Evolutionary conservation across 2,888 invertebrate species (phyloP).

Genomic region (Agrochola litura): DNA sequence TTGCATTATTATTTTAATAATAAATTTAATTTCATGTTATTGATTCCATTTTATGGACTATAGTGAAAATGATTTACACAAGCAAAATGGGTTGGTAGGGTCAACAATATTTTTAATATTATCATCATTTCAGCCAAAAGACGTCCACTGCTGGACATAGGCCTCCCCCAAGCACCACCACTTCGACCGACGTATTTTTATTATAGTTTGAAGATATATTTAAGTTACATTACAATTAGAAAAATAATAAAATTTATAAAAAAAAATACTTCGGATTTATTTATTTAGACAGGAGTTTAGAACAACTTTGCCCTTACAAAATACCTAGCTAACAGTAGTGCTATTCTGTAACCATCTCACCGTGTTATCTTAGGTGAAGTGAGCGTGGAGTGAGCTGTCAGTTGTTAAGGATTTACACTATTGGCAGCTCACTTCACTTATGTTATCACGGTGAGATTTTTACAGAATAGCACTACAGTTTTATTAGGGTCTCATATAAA

Average conservation of each 20-base stretch:
- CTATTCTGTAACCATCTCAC: too few species aligned
- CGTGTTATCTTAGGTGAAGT: too few species aligned
- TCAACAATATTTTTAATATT: background rate
- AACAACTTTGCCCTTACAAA: background rate
- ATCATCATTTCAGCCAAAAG: too few species aligned
- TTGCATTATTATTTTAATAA: background rate
- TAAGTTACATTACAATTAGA: background rate
- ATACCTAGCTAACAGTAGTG: background rate
- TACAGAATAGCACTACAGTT: too few species aligned
- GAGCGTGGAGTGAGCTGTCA: too few species aligned
- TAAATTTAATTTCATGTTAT: constrained; percentile 2
- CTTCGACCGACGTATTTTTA: too few species aligned
- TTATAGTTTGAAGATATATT: background rate
- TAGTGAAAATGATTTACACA: background rate
- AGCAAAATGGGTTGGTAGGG: background rate
- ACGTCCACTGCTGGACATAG: too few species aligned
- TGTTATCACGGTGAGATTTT: too few species aligned
- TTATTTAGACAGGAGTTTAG: too few species aligned
- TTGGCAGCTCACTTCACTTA: too few species aligned
- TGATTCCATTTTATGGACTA: background rate
- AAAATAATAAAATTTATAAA: background rate
- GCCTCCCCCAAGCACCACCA: too few species aligned
- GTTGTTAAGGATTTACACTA: too few species aligned
- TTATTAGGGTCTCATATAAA: constrained; percentile 10
- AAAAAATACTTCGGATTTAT: background rate